Evolutionary conservation across 2,888 invertebrate species (phyloP).

Genomic region (Patella depressa): DNA sequence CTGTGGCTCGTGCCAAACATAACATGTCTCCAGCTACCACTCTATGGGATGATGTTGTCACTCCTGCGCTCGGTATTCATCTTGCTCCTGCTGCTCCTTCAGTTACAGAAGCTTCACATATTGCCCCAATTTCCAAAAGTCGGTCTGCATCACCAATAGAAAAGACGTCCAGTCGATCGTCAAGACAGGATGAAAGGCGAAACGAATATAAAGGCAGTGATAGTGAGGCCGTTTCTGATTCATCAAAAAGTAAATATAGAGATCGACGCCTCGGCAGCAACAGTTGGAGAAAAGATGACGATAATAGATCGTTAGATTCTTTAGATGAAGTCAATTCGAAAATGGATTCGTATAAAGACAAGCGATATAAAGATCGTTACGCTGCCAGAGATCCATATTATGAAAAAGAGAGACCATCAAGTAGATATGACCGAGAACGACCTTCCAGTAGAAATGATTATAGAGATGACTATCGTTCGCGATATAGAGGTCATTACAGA

Average conservation of each 20-base stretch:
- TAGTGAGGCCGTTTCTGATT: not conserved
- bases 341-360: constrained; percentile 18
- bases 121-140: constrained; percentile 13
- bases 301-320: constrained; percentile 37
- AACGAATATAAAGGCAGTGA: not conserved
- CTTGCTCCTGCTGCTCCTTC: constrained; percentile 54
- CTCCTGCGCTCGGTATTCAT: constrained; percentile 51
- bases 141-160: not conserved
- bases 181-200: constrained; percentile 4
- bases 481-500: constrained; percentile 20
- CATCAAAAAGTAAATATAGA: constrained; percentile 1
- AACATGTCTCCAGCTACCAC: constrained; percentile 67
- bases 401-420: constrained; percentile 32
- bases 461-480: constrained; percentile 36
- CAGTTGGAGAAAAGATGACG: constrained; percentile 26
- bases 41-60: constrained; percentile 61
- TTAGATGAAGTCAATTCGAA: constrained; percentile 40
- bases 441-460: constrained; percentile 36
- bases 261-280: not conserved
- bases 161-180: constrained; percentile 4
- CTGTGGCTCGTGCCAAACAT: constrained; percentile 47
- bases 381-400: constrained; percentile 21
- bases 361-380: not conserved
- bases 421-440: constrained; percentile 38
- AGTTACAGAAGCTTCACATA: constrained; percentile 16